Evolutionary conservation across 1,140 invertebrate genomes (phyloP).

Genomic region (Thaumatotibia leucotreta): DNA sequence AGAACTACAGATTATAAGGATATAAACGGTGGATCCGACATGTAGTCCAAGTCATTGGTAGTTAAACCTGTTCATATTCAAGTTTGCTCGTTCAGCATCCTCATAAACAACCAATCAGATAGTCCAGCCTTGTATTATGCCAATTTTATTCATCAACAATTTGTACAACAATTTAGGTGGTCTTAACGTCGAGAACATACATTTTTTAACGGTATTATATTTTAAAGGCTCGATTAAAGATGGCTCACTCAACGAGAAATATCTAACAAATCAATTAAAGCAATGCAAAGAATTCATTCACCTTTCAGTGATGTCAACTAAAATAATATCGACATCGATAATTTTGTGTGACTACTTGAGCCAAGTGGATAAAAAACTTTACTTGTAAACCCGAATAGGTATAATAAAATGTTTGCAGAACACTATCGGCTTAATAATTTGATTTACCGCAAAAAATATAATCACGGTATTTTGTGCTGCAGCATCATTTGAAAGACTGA

Average conservation of each 20-base stretch:
- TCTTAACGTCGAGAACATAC: slow-evolving; percentile 21
- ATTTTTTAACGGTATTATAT: slow-evolving; percentile 39
- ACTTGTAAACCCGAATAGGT: no score
- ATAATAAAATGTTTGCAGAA: no score
- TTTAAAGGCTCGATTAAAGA: slow-evolving; percentile 58
- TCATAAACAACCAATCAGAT: background rate
- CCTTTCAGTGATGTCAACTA: slow-evolving; percentile 43
- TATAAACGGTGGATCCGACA: no score
- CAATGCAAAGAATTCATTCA: slow-evolving; percentile 70
- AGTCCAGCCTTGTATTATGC: slow-evolving; percentile 27
- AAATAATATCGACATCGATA: slow-evolving; percentile 30
- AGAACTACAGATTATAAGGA: no score
- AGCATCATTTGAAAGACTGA: no score
- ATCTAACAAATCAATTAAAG: slow-evolving; percentile 70
- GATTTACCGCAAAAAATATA: no score
- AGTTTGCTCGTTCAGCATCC: background rate
- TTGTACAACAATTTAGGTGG: slow-evolving; percentile 34
- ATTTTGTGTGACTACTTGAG: no score
- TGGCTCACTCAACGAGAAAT: slow-evolving; percentile 61
- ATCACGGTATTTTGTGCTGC: no score
- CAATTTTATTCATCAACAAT: slow-evolving; percentile 34
- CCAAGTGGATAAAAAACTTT: no score
- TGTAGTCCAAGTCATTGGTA: no score
- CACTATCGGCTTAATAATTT: no score
- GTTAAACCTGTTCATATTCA: no score